phyloP scores from a whole-genome alignment of 2,113 vertebrate species.

The Cyprinodon variegatus region DNA sequence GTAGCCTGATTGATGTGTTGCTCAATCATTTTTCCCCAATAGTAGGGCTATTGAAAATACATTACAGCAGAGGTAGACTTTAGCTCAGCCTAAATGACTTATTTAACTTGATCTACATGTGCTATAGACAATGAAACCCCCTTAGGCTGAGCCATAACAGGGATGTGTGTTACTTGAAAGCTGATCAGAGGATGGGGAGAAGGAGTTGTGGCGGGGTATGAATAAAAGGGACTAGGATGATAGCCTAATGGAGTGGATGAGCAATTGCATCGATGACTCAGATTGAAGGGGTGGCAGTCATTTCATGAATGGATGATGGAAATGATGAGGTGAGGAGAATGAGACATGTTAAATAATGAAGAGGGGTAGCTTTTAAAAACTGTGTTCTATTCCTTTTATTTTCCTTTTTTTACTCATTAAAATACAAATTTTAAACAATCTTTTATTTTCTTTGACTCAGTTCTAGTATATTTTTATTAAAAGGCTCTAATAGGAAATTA shows the following conservation, averaged over 20 bases:
- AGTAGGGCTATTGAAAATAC: slow-evolving; percentile 40
- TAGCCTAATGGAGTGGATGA: slow-evolving; percentile 70
- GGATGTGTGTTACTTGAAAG: slow-evolving; percentile 15
- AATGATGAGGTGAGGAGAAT: slow-evolving; percentile 27
- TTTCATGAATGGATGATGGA: slow-evolving; percentile 66
- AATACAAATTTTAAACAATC: slow-evolving; percentile 2
- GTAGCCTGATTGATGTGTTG: slow-evolving; percentile 51
- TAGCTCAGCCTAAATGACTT: slow-evolving; percentile 41
- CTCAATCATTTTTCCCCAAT: slow-evolving; percentile 43
- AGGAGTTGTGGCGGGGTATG: background rate
- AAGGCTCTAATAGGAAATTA: background rate
- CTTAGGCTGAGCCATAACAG: background rate
- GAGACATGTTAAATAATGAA: slow-evolving; percentile 41
- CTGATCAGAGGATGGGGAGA: slow-evolving; percentile 24
- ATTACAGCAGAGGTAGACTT: slow-evolving; percentile 18
- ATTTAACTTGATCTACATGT: slow-evolving; percentile 33
- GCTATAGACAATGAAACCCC: background rate
- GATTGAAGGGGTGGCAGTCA: slow-evolving; percentile 46
- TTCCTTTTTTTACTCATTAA: slow-evolving; percentile 17
- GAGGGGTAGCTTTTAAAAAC: slow-evolving; percentile 43
- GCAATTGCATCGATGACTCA: slow-evolving; percentile 53
- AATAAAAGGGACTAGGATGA: slow-evolving; percentile 27
- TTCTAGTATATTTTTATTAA: background rate
- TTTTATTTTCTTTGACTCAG: background rate
- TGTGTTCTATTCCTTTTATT: slow-evolving; percentile 39